A percentile compares a stretch with the other conserved stretches of the same genome.
Evolutionary conservation across 2,888 invertebrate species (phyloP).

Genomic region (Pollenia angustigena): DNA sequence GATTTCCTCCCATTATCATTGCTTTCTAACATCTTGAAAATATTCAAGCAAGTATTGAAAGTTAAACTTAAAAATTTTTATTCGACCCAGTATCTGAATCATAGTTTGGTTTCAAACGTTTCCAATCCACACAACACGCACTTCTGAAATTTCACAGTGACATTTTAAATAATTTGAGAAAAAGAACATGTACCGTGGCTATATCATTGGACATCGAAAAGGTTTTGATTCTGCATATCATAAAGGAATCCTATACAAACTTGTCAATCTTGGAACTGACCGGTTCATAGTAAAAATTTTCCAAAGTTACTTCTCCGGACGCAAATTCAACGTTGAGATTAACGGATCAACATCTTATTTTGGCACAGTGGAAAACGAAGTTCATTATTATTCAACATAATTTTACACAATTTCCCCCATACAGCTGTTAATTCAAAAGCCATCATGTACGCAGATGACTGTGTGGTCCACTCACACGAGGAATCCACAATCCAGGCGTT

Average conservation of each 20-base stretch:
- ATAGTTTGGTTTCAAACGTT: conserved; percentile 59
- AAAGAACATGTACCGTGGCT: conserved; percentile 48
- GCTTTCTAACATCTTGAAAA: conserved; percentile 15
- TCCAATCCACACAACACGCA: conserved; percentile 41
- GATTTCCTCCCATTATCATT: neutral
- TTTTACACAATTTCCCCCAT: conserved; percentile 26
- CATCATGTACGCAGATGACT: conserved; percentile 28
- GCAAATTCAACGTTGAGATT: conserved; percentile 28
- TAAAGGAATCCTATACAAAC: conserved; percentile 39
- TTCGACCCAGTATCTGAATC: conserved; percentile 35
- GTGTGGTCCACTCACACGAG: conserved; percentile 3
- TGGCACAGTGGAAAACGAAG: conserved; percentile 13
- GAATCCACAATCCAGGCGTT: neutral
- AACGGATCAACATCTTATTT: neutral
- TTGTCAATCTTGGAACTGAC: conserved; percentile 16
- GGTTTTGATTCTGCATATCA: conserved; percentile 53
- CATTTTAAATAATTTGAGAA: conserved; percentile 39
- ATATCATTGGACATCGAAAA: conserved; percentile 54
- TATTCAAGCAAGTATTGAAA: conserved; percentile 37
- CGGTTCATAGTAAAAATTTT: conserved; percentile 25
- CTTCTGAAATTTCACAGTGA: conserved; percentile 64
- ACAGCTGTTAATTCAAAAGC: neutral
- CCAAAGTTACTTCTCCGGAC: conserved; percentile 24
- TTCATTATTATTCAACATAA: conserved; percentile 20
- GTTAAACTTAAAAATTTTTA: conserved; percentile 31